Evolutionary conservation across 2,888 invertebrate species (phyloP), one percentile per base, ranked within the genome.

Genomic region (Macrostomum cliftonense): DNA sequence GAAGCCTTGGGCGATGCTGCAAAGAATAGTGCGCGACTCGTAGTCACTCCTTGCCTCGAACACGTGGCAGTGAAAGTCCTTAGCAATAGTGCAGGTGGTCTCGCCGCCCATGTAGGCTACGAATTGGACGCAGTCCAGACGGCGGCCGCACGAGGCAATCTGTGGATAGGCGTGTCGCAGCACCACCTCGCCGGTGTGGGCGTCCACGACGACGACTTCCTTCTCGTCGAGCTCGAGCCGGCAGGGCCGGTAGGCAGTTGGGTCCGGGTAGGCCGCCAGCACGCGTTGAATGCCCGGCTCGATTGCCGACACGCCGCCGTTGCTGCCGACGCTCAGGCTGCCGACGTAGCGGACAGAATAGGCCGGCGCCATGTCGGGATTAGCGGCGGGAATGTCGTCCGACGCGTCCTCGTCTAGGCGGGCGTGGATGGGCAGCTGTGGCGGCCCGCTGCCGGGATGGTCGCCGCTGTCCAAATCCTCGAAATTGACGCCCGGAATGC

Each of bases 1-100:
- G 42, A 46, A 46, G 14, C 46, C 46, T 13, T 46, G 46, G 2
- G 46, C 46, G n/a, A 46, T 46, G 19, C 46, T 46, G 20, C 46
- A 46, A 12, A 46, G 13, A 12, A 46, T 19, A 2, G 46, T 16
- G 14, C 40, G 38, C 7, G 46, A 46, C 38, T 46, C 38, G 19
- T 16, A 17, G 38, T 46, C 46, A 12, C 14, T 46, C 38, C 39
- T 13, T 12, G 46, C 46, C 19, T 46, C 46, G 38, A 46, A 46
- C n/a, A 46, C 46, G 40, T 39, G 39, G n/a, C 46, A 46, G 14
- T 14, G 39, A 43, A 46, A 46, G 20, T 46, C 21, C 14, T 17
- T 37, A 40, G 46, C 38, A 39, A 46, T 45, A 12, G 43, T 43
- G 42, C 46, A 46, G 13, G 46, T 46, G 19, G 37, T 39, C 19